Evolutionary conservation across 2,113 vertebrate species (phyloP).

Genomic region (Cephalopterus ornatus): DNA sequence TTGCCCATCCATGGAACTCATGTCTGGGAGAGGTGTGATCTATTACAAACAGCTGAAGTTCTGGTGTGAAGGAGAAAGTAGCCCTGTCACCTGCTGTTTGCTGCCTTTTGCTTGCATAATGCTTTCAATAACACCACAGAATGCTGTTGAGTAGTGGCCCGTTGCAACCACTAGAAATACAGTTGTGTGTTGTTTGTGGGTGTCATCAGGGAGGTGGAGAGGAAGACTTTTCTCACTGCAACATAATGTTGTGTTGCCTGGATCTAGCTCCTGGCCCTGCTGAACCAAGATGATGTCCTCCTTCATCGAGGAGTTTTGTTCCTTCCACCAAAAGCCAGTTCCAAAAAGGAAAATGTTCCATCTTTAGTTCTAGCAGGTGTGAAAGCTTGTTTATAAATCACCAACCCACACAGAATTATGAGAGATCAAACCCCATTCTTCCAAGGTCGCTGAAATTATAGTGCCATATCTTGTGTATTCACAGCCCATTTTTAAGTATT

Average conservation of each 20-base stretch:
- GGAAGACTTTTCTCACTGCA: neutral
- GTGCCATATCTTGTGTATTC: neutral
- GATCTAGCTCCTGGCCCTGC: neutral
- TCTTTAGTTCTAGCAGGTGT: neutral
- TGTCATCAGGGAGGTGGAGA: neutral
- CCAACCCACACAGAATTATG: neutral
- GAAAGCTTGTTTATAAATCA: neutral
- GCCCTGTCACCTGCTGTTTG: neutral
- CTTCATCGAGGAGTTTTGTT: neutral
- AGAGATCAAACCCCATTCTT: neutral
- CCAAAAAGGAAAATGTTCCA: neutral
- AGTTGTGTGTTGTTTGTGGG: neutral
- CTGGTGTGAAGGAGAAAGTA: neutral
- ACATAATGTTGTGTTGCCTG: accelerated
- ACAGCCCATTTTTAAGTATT: neutral
- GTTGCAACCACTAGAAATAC: neutral
- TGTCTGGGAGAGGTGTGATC: neutral
- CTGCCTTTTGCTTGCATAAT: neutral
- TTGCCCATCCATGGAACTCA: neutral
- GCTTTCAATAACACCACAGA: neutral
- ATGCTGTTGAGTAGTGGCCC: neutral
- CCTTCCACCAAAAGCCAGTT: neutral
- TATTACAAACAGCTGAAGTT: neutral
- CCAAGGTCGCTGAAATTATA: neutral
- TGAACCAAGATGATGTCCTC: neutral